Evolutionary conservation across 2,888 invertebrate species (phyloP).

Genomic region (Biston stratarius): DNA sequence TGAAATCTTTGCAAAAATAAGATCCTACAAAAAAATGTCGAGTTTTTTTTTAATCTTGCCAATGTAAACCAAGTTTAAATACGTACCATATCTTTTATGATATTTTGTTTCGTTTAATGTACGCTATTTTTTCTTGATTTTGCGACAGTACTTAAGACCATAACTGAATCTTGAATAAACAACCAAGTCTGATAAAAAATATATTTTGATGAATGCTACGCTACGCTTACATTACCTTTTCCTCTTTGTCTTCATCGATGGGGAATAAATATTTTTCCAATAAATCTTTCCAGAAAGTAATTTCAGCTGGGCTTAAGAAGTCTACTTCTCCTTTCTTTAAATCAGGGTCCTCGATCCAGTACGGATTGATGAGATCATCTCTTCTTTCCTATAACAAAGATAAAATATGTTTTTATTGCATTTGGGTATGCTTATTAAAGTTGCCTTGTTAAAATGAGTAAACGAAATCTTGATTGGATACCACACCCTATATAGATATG

Average conservation of each 20-base stretch:
- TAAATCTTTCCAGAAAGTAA: conserved; percentile 97
- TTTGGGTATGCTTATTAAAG: too few species aligned
- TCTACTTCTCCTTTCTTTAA: conserved; percentile 96
- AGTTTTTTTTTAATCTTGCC: too few species aligned
- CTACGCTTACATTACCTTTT: conserved; percentile 89
- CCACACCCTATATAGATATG: too few species aligned
- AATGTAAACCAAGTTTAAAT: too few species aligned
- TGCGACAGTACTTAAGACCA: background rate
- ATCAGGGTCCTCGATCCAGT: conserved; percentile 97
- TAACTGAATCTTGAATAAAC: background rate
- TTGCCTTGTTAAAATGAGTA: too few species aligned
- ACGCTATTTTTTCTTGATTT: too few species aligned
- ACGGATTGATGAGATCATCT: conserved; percentile 96
- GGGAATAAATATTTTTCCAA: conserved; percentile 98
- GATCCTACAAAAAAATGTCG: too few species aligned
- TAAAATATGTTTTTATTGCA: background rate
- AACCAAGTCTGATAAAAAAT: background rate
- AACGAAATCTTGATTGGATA: too few species aligned
- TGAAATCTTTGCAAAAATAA: too few species aligned
- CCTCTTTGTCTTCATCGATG: conserved; percentile 96
- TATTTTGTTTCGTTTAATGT: too few species aligned
- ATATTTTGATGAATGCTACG: background rate
- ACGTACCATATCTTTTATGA: too few species aligned
- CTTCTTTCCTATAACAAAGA: conserved; percentile 85
- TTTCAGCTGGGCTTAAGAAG: conserved; percentile 93